These are phyloP conservation scores for Smithornis capensis DNA, from an alignment of 2,113 vertebrate species.

Conservation along the genomic window DNA sequence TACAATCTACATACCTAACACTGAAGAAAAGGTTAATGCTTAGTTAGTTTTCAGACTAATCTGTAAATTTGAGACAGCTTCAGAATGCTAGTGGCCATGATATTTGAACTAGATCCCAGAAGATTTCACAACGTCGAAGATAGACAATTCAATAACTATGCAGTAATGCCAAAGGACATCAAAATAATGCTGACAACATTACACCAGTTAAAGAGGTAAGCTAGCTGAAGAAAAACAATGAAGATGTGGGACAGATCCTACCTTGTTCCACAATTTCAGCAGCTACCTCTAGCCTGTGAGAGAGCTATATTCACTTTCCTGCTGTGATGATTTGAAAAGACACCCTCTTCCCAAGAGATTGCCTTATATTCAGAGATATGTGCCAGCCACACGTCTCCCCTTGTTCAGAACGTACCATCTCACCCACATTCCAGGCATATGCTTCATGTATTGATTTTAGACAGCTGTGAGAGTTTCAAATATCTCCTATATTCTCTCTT, in stretches of 20 bases:
- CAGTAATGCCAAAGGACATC: not conserved
- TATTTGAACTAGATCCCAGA: not conserved
- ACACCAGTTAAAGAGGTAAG: not conserved
- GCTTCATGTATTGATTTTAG: not conserved
- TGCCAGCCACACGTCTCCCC: not conserved
- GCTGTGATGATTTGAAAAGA: not conserved
- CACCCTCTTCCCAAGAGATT: not conserved
- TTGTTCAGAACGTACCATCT: not conserved
- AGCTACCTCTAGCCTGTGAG: not conserved
- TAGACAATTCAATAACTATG: not conserved
- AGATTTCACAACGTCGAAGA: not conserved
- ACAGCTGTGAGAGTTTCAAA: not conserved
- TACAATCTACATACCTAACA: not conserved
- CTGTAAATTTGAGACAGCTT: not conserved
- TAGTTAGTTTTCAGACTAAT: not conserved
- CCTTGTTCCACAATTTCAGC: not conserved
- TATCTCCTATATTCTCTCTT: not conserved
- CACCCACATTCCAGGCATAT: rapidly evolving
- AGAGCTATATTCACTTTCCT: not conserved
- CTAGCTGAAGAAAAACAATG: not conserved
- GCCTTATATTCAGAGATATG: not conserved
- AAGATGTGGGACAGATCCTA: not conserved
- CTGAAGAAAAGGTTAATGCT: not conserved
- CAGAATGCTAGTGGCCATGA: not conserved
- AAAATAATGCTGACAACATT: not conserved